Percentiles rank a stretch among this genome's conserved stretches.
Conservation (phyloP, 1,140 invertebrate genomes). For the Apis cerana region DNA sequence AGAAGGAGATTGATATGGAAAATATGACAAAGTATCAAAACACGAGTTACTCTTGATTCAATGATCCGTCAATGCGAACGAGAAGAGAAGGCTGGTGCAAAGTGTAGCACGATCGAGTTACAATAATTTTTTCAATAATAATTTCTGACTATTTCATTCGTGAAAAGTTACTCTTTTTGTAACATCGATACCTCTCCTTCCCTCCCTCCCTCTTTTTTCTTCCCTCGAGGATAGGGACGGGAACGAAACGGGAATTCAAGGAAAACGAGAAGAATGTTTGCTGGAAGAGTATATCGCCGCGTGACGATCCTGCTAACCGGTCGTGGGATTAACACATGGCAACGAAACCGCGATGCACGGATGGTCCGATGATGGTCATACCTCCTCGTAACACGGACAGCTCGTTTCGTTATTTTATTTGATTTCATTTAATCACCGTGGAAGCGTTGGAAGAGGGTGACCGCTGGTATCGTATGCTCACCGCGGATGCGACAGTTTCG, state of each 20-base stretch:
- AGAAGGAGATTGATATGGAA: too few relatives aligned
- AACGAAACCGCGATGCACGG: slow-evolving; percentile 32
- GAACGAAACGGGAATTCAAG: neutral
- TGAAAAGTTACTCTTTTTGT: neutral
- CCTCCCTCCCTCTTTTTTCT: too few relatives aligned
- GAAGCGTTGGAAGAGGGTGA: slow-evolving; percentile 9
- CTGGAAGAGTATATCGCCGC: neutral
- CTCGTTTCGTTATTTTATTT: slow-evolving; percentile 47
- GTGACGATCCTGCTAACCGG: neutral
- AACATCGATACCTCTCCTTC: too few relatives aligned
- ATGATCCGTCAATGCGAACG: too few relatives aligned
- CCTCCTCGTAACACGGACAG: slow-evolving; percentile 1
- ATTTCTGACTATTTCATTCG: too few relatives aligned
- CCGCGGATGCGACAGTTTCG: slow-evolving; percentile 19
- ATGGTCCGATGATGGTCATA: slow-evolving; percentile 1
- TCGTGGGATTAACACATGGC: neutral
- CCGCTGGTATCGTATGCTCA: slow-evolving; percentile 37
- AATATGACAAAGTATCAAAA: too few relatives aligned
- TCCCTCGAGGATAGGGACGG: neutral
- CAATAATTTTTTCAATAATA: too few relatives aligned
- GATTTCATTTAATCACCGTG: slow-evolving; percentile 48
- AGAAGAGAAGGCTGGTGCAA: too few relatives aligned
- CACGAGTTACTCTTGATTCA: too few relatives aligned
- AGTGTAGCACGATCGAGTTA: too few relatives aligned
- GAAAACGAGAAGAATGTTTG: too few relatives aligned